Evolutionary conservation across 1,140 invertebrate species (phyloP), one percentile per base, ranked within the genome.

Genomic region (Mactra quadrangularis): DNA sequence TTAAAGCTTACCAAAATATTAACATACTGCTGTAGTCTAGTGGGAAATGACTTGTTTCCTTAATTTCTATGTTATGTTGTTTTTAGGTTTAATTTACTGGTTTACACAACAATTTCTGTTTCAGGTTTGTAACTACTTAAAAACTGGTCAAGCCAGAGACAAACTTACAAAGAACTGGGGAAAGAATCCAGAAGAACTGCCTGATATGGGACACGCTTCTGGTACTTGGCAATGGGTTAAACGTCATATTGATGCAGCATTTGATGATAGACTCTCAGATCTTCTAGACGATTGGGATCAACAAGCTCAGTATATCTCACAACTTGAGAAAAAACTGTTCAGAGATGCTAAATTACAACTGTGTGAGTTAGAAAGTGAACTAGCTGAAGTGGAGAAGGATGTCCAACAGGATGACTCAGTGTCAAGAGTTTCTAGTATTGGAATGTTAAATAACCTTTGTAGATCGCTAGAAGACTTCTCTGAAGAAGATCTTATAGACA

Each of bases 211-310:
- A 3, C 19, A 55, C 17, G 64, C 77, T 25, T 81, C 77, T 25
- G 79, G 70, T 4, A 74, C 79, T 6, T 82, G 79, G 79, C 22
- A 35, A 19, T 82, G 71, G 70, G 52, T 82, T 3, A 82, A 82
- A 27, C 55, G 70, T 0, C 70, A 82, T 25, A 75, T 82, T n/a
- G 70, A 82, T 15, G 45, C 70, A 2, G 70, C 70, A n/a, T 82
- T 82, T 52, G 59, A 82, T 29, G 55, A 74, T 33, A 38, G 79
- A 22, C 59, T 82, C 4, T 52, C 68, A 41, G 59, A 82, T 29
- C 55, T 82, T 11, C 47, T 82, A 13, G 70, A 82, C 1, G 79
- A 82, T 55, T 82, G 79, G 79, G 79, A 82, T 60, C 29, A 47
- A n/a, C 68, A 75, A 15, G 11, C 31, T 11, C 27, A 75, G 29